A percentile compares a stretch with the other conserved stretches of the same genome.
Evolutionary conservation across 2,888 invertebrate species (phyloP).

Genomic region (Tuberolachnus salignus): DNA sequence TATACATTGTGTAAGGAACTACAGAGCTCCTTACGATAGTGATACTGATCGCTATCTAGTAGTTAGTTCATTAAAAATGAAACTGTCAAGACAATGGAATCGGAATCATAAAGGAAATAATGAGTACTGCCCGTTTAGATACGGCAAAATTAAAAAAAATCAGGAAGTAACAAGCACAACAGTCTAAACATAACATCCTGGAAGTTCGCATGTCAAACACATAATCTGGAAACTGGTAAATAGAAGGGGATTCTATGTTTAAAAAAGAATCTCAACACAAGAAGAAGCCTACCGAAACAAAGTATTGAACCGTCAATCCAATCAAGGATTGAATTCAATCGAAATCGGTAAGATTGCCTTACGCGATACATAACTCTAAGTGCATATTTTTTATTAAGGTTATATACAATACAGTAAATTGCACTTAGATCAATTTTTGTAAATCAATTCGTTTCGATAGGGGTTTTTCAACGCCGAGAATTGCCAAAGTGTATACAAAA

Average conservation of each 20-base stretch:
- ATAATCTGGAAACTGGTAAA: background rate
- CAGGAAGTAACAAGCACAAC: background rate
- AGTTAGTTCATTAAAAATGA: background rate
- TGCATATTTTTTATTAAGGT: no score
- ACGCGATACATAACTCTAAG: no score
- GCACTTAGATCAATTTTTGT: no score
- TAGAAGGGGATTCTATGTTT: background rate
- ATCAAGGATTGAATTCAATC: no score
- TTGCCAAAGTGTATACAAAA: no score
- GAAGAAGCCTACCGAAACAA: no score
- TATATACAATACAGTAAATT: no score
- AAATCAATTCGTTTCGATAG: no score
- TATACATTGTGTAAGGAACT: background rate
- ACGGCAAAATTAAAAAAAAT: background rate
- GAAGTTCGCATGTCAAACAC: background rate
- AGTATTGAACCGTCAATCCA: no score
- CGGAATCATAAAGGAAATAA: background rate
- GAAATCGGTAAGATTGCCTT: no score
- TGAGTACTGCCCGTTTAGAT: background rate
- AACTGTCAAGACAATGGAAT: constrained; percentile 10
- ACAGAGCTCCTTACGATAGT: background rate
- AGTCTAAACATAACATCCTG: constrained; percentile 20
- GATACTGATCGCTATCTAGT: background rate
- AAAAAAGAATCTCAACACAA: constrained; percentile 1
- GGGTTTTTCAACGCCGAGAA: no score